Evolutionary conservation across 2,888 invertebrate species (phyloP), one percentile per base, ranked within the genome.

Genomic region (Balanococcus diminutus): DNA sequence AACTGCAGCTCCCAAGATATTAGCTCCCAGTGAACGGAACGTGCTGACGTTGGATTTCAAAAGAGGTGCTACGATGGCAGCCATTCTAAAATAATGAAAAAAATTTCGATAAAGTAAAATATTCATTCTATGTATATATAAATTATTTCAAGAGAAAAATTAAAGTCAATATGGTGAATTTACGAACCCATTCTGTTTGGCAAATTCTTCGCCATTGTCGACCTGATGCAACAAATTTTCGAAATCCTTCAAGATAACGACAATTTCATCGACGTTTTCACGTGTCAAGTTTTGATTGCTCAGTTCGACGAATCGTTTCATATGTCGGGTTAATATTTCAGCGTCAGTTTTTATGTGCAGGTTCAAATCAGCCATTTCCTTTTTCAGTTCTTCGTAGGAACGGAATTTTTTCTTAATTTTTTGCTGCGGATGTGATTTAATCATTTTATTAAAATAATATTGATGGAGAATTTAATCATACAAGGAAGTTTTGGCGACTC

Each of bases 161-260:
- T n/a, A n/a, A n/a, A n/a, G n/a, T n/a, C n/a, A n/a, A n/a, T n/a
- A 19, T 16, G 42, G 6, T 42, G 32, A n/a, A 0, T 9, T 5
- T 25, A 88, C 89, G 88, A 88, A 91, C 87, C 94, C 94, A 87
- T 93, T 92, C 88, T 92, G 90, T 87, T 93, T 92, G 42, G 93
- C 91, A 89, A 96, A 95, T 88, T 93, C 91, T 86, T 92, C 90
- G 0, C 94, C 95, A 90, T 95, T 95, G 89, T 95, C 95, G 88
- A 93, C 92, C 90, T 95, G 94, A 90, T 95, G 95, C n/a, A 94
- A 91, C 86, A 95, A 90, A 89, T 93, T 94, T 89, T 94, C 94
- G 67, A 96, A 90, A 89, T 94, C 94, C 84, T 92, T 91, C 42
- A 95, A 89, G 87, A 92, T 91, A 39, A 89, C 90, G 31, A 92